These are phyloP conservation scores for Ophion costatus DNA, from an alignment of 2,888 invertebrate species.

Conservation along the genomic window DNA sequence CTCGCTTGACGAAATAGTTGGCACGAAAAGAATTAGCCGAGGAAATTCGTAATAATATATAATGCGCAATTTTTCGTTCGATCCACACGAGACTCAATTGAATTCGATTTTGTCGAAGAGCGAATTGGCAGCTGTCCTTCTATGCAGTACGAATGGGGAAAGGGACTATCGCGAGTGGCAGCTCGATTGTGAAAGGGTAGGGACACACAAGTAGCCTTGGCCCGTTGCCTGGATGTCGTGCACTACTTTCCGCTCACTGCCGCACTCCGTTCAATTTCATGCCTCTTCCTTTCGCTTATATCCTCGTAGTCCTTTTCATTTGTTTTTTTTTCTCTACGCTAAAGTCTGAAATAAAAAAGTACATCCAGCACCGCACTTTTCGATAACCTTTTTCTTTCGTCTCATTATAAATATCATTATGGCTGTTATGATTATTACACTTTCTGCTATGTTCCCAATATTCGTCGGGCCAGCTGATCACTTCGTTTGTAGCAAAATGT, in stretches of 20 bases:
- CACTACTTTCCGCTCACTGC: conserved; percentile 36
- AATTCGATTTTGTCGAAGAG: conserved; percentile 4
- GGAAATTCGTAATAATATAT: background rate
- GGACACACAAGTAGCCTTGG: conserved; percentile 70
- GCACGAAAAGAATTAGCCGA: background rate
- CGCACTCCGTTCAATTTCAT: conserved; percentile 27
- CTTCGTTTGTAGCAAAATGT: too few relatives aligned
- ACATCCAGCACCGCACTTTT: background rate
- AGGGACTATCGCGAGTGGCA: background rate
- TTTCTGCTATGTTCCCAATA: too few relatives aligned
- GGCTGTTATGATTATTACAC: too few relatives aligned
- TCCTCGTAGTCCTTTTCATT: background rate
- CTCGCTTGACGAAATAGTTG: background rate
- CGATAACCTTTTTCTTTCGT: background rate
- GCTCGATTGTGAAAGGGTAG: conserved; percentile 9
- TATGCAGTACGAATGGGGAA: conserved; percentile 23
- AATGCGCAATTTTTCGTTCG: background rate
- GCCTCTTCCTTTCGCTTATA: background rate
- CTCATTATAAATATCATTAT: too few relatives aligned
- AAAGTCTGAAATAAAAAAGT: background rate
- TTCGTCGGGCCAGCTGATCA: too few relatives aligned
- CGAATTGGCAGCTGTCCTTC: conserved; percentile 39
- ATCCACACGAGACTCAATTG: background rate
- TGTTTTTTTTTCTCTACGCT: background rate
- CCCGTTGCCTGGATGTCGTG: conserved; percentile 64